These are phyloP conservation scores for Enteromius treurensis DNA, from an alignment of 2,797 vertebrate genomes.

Conservation along the genomic window DNA sequence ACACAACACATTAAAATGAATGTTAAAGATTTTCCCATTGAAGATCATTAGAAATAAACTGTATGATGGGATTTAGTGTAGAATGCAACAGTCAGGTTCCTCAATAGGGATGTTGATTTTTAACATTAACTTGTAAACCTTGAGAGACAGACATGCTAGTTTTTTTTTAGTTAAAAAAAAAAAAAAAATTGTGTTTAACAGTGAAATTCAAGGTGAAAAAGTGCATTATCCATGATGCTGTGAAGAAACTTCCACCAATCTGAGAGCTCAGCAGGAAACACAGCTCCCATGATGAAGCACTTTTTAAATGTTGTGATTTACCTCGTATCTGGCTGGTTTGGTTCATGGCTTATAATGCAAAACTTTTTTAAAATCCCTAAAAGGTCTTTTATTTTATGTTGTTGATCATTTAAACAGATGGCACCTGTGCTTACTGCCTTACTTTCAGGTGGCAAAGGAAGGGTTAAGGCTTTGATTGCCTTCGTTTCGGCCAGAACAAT, in stretches of 20 bases:
- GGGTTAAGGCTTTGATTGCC: slow-evolving; percentile 51
- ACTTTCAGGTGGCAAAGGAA: slow-evolving; percentile 22
- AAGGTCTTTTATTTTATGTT: slow-evolving; percentile 44
- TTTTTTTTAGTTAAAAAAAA: not conserved
- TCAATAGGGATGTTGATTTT: no score
- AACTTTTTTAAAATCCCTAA: not conserved
- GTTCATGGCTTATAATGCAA: not conserved
- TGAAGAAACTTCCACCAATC: not conserved
- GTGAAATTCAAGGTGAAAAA: not conserved
- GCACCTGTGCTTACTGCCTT: slow-evolving; percentile 58
- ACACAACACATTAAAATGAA: not conserved
- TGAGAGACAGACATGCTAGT: not conserved
- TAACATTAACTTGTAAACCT: not conserved
- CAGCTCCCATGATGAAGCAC: not conserved
- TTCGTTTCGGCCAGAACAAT: slow-evolving; percentile 57
- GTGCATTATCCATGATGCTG: not conserved
- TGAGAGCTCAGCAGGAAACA: not conserved
- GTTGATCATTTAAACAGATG: slow-evolving; percentile 64
- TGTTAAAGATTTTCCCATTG: not conserved
- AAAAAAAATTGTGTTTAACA: not conserved
- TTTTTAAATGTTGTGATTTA: not conserved
- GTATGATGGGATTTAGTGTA: not conserved
- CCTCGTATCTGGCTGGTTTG: not conserved
- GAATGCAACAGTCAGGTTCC: not conserved
- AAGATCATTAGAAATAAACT: not conserved